These are phyloP conservation scores for Dasysyrphus tricinctus DNA, from an alignment of 2,888 invertebrate species.

Conservation along the genomic window DNA sequence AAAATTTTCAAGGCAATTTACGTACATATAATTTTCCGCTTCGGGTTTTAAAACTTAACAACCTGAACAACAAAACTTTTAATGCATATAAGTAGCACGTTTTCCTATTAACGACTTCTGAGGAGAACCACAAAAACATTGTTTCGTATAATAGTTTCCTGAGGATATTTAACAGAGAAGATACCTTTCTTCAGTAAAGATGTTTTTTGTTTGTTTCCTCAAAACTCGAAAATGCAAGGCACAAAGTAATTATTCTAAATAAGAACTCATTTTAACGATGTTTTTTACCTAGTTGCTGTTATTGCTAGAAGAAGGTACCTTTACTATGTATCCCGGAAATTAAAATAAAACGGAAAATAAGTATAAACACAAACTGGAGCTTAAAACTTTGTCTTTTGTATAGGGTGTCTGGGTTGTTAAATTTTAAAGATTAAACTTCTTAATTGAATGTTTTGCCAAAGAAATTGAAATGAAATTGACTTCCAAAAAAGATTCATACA, in stretches of 20 bases:
- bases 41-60: not conserved
- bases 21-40: not conserved
- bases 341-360: not conserved
- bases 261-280: slow-evolving; percentile 9
- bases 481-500: too few relatives aligned
- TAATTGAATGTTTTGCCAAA: not conserved
- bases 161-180: not conserved
- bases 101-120: not conserved
- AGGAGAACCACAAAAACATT: not conserved
- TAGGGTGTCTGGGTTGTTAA: not conserved
- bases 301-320: not conserved
- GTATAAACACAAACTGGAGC: not conserved
- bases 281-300: not conserved
- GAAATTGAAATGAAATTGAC: not conserved
- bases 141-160: not conserved
- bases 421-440: not conserved
- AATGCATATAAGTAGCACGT: not conserved
- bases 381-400: not conserved
- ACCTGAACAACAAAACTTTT: not conserved
- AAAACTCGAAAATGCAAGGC: not conserved
- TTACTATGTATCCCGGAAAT: not conserved
- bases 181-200: not conserved
- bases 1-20: not conserved
- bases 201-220: not conserved
- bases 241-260: not conserved